Conservation (phyloP, 2,113 vertebrate genomes). For the Meleagris gallopavo region DNA sequence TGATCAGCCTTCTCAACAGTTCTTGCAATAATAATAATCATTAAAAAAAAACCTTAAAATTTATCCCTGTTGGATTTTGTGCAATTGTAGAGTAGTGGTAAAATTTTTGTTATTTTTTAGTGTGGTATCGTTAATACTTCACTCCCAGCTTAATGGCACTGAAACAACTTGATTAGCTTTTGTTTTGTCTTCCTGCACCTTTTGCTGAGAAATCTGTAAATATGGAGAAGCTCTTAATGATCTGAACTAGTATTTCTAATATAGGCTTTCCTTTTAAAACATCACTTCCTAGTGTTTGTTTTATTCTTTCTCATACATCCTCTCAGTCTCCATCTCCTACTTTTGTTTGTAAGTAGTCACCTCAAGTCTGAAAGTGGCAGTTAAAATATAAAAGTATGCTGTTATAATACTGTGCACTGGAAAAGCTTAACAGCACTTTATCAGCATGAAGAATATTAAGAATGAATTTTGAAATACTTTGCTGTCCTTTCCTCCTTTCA, state of each 20-base stretch:
- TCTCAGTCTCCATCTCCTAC: not conserved
- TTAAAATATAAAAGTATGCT: not conserved
- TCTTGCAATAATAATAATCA: not conserved
- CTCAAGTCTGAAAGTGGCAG: not conserved
- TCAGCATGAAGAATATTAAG: not conserved
- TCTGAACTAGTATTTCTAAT: not conserved
- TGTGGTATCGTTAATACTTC: not conserved
- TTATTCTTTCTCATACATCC: not conserved
- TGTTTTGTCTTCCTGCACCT: not conserved
- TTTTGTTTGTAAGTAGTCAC: not conserved
- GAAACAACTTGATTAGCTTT: not conserved
- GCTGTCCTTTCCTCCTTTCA: not conserved
- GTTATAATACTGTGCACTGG: not conserved
- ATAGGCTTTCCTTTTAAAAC: not conserved
- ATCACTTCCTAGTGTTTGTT: not conserved
- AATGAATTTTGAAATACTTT: not conserved
- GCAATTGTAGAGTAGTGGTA: not conserved
- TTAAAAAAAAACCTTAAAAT: not conserved
- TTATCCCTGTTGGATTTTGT: not conserved
- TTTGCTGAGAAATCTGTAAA: not conserved
- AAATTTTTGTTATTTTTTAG: not conserved
- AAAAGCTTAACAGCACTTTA: not conserved
- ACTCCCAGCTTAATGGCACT: fast-evolving
- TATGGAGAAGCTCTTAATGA: not conserved
- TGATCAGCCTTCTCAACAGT: not conserved